phyloP scores from a whole-genome alignment of 2,888 invertebrate species.

The Hipparchia sbordonii region DNA sequence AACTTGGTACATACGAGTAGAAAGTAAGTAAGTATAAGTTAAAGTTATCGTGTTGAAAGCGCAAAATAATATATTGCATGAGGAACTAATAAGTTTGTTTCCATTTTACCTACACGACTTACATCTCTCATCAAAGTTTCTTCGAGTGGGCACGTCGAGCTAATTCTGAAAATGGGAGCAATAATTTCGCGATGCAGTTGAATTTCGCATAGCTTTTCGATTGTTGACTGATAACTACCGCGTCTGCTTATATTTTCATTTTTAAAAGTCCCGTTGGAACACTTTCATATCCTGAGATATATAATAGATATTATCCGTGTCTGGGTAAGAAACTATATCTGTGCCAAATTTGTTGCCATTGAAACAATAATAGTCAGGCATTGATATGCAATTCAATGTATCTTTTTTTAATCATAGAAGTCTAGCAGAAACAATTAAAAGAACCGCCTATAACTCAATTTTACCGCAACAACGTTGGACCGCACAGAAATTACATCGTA shows the following conservation, averaged over 20 bases:
- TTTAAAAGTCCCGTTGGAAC: no score
- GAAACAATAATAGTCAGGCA: no score
- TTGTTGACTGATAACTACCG: no score
- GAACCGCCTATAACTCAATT: neutral
- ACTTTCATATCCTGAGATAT: no score
- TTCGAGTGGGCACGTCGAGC: neutral
- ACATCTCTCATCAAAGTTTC: neutral
- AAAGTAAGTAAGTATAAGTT: neutral
- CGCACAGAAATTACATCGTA: slow-evolving; percentile 4
- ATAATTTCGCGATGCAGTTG: neutral
- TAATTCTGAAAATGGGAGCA: neutral
- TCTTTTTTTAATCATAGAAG: neutral
- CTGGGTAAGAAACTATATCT: no score
- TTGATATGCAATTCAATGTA: neutral
- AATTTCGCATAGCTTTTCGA: neutral
- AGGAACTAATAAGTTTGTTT: neutral
- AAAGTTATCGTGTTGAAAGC: neutral
- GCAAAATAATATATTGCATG: slow-evolving; percentile 16
- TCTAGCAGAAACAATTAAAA: neutral
- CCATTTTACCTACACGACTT: neutral
- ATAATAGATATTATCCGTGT: no score
- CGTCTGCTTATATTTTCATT: no score
- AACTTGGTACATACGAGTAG: no score
- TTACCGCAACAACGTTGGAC: neutral
- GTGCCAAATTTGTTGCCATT: no score